phyloP scores from a whole-genome alignment of 1,140 invertebrate genomes.

The Pissodes strobi region DNA sequence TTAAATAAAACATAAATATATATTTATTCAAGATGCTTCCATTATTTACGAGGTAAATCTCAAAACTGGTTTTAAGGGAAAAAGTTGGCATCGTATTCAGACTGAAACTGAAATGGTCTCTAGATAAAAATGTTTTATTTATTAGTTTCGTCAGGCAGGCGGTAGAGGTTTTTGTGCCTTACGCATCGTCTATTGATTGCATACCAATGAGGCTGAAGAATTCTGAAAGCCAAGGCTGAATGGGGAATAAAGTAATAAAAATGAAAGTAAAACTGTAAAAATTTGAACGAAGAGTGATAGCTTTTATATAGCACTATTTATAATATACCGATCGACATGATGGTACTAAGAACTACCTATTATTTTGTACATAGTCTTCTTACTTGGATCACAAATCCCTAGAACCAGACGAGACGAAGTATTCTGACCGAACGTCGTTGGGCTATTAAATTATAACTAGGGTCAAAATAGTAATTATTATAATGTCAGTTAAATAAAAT shows the following conservation, averaged over 20 bases:
- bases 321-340: too few species aligned
- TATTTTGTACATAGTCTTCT: too few species aligned
- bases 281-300: too few species aligned
- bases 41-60: constrained; percentile 19
- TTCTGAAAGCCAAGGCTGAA: neutral
- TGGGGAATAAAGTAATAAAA: neutral
- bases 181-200: constrained; percentile 25
- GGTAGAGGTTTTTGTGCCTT: constrained; percentile 13
- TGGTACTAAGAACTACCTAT: too few species aligned
- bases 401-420: too few species aligned
- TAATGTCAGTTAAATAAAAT: too few species aligned
- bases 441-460: too few species aligned
- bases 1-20: constrained; percentile 29
- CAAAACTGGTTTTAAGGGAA: constrained; percentile 19
- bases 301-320: too few species aligned
- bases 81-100: constrained; percentile 17
- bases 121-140: constrained; percentile 31
- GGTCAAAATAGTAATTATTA: too few species aligned
- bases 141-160: constrained; percentile 13
- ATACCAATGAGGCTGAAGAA: constrained; percentile 13
- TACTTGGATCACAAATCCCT: too few species aligned
- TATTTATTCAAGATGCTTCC: constrained; percentile 22
- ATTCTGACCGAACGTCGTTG: too few species aligned
- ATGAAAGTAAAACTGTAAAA: too few species aligned
- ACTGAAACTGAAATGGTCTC: constrained; percentile 19